Percentiles rank a stretch among this genome's conserved stretches.
phyloP scores from a whole-genome alignment of 1,140 invertebrate species.

The Atta cephalotes region DNA sequence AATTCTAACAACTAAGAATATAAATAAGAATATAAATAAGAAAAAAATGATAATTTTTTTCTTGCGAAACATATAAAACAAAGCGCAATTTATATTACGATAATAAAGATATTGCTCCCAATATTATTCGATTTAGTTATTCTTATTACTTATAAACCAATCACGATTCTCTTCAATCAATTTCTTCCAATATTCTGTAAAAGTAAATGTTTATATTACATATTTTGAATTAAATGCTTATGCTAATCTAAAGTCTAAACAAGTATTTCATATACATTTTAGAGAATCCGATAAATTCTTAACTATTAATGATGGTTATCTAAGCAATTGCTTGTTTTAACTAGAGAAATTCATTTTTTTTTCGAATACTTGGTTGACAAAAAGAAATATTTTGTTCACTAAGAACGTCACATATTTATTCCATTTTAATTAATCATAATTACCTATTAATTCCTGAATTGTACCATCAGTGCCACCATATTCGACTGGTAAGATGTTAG shows the following conservation, averaged over 20 bases:
- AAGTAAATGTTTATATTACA: not conserved
- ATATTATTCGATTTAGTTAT: constrained; percentile 42
- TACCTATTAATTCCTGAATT: constrained; percentile 86
- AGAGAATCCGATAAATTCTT: not conserved
- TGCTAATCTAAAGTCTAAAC: too few species aligned
- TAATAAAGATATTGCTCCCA: not conserved
- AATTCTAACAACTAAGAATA: too few species aligned
- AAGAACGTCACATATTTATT: not conserved
- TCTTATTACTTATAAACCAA: constrained; percentile 88
- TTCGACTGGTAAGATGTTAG: constrained; percentile 87
- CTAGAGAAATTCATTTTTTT: not conserved
- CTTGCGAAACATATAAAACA: too few species aligned
- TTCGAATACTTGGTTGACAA: not conserved
- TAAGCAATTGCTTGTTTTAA: not conserved
- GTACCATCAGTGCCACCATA: constrained; percentile 87
- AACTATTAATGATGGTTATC: not conserved
- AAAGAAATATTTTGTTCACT: not conserved
- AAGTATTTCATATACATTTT: too few species aligned
- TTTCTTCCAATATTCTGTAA: constrained; percentile 87
- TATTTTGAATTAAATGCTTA: not conserved
- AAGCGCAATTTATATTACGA: too few species aligned
- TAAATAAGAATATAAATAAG: too few species aligned
- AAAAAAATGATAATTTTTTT: too few species aligned
- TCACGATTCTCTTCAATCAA: constrained; percentile 84
- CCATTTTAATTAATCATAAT: not conserved